phyloP scores from a whole-genome alignment of 1,140 invertebrate genomes.

The Lutraria rhynchaena region DNA sequence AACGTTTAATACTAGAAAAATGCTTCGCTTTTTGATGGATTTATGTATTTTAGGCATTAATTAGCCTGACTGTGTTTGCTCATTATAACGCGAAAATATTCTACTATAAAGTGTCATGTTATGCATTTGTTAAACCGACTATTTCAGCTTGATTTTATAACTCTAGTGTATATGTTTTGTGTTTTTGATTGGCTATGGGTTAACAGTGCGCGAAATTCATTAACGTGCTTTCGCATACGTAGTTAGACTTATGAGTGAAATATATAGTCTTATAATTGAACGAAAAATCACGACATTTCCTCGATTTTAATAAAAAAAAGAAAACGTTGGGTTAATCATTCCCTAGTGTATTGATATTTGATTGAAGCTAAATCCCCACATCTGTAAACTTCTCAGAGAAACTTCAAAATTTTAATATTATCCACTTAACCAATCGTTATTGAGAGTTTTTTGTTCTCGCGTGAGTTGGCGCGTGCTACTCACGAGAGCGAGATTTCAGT shows the following conservation, averaged over 20 bases:
- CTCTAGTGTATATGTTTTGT: neutral
- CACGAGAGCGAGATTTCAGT: conserved; percentile 34
- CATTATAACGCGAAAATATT: neutral
- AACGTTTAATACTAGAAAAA: conserved; percentile 23
- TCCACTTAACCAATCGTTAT: conserved; percentile 44
- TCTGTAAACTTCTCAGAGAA: conserved; percentile 46
- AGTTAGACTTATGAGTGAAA: neutral
- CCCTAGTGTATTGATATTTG: conserved; percentile 27
- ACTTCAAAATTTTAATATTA: conserved; percentile 15
- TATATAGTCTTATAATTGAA: neutral
- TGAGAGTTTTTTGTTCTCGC: conserved; percentile 33
- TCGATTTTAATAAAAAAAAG: neutral
- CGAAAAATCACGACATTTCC: neutral
- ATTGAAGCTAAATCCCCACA: conserved; percentile 51
- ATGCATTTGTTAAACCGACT: no score
- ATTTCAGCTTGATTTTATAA: no score
- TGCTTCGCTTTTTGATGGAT: conserved; percentile 26
- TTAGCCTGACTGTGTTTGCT: conserved; percentile 50
- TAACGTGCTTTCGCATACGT: conserved; percentile 17
- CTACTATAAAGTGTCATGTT: no score
- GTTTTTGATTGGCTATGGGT: no score
- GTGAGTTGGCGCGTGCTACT: conserved; percentile 53
- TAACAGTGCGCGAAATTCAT: conserved; percentile 21
- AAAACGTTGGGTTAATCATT: conserved; percentile 16
- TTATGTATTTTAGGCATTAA: conserved; percentile 41